phyloP scores from a whole-genome alignment of 1,140 invertebrate genomes.

The Drosophila rhopaloa region DNA sequence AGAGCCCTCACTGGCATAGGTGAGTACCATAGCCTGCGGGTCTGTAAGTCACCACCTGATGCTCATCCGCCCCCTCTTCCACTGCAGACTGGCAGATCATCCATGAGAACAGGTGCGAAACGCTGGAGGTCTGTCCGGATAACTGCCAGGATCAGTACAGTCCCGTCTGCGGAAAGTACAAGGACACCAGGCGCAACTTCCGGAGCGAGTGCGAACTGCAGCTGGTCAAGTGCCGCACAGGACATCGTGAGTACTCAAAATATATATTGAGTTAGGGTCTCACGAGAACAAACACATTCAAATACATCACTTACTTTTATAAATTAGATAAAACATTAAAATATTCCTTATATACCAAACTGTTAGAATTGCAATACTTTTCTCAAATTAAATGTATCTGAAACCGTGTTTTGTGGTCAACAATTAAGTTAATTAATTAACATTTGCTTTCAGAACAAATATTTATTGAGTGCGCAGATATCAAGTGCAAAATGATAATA shows the following conservation, averaged over 20 bases:
- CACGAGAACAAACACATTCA: not conserved
- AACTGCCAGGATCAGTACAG: slow-evolving; percentile 15
- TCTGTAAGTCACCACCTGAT: rapidly evolving
- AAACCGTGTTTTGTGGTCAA: too few species aligned
- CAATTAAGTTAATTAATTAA: too few species aligned
- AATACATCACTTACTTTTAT: too few species aligned
- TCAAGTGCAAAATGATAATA: not conserved
- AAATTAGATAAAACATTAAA: too few species aligned
- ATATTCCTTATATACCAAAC: too few species aligned
- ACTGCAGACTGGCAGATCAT: slow-evolving; percentile 51
- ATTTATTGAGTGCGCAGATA: not conserved
- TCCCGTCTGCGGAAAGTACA: slow-evolving; percentile 21
- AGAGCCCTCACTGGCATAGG: slow-evolving; percentile 29
- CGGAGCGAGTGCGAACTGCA: slow-evolving; percentile 33
- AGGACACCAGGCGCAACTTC: slow-evolving; percentile 21
- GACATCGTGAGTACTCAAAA: slow-evolving; percentile 21
- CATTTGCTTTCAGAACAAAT: not conserved
- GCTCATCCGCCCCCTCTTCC: too few species aligned
- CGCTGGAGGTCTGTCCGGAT: slow-evolving; percentile 26
- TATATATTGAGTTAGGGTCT: too few species aligned
- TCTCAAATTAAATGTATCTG: too few species aligned
- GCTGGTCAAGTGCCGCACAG: slow-evolving; percentile 41
- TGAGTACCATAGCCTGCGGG: not conserved
- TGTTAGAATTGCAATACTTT: too few species aligned
- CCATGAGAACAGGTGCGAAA: slow-evolving; percentile 43